A percentile compares a stretch with the other conserved stretches of the same genome.
Conservation (phyloP, 2,888 invertebrate species). For the Xanthia togata region DNA sequence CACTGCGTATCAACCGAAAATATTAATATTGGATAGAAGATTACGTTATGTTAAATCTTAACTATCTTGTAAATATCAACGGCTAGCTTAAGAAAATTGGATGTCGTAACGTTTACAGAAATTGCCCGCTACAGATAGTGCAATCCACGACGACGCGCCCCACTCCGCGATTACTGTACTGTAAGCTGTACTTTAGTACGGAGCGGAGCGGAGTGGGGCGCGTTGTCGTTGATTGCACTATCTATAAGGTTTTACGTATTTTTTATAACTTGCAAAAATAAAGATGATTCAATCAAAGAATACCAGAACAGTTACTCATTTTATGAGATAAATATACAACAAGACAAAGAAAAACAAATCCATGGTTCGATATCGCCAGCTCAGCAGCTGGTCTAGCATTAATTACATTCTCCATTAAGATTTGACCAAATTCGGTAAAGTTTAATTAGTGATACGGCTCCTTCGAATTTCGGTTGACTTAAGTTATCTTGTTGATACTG, state of each 20-base stretch:
- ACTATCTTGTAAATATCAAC: background rate
- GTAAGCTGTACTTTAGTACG: too few species aligned
- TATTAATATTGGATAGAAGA: background rate
- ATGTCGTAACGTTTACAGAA: conserved; percentile 10
- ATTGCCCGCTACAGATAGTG: too few species aligned
- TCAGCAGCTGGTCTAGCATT: conserved; percentile 28
- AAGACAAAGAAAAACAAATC: background rate
- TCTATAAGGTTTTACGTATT: background rate
- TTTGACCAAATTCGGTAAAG: conserved; percentile 30
- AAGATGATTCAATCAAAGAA: background rate
- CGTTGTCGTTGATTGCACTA: too few species aligned
- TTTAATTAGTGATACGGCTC: conserved; percentile 46
- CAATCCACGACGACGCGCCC: too few species aligned
- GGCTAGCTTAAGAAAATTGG: conserved; percentile 6
- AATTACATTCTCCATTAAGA: conserved; percentile 47
- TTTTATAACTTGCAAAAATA: background rate
- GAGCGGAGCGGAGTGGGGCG: too few species aligned
- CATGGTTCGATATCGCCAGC: background rate
- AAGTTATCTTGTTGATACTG: conserved; percentile 14
- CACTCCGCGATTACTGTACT: too few species aligned
- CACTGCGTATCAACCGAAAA: background rate
- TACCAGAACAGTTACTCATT: background rate
- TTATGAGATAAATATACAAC: background rate
- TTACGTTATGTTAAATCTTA: background rate
- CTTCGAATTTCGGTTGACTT: conserved; percentile 26